phyloP scores from a whole-genome alignment of 2,113 vertebrate genomes.

The Melospiza melodia region DNA sequence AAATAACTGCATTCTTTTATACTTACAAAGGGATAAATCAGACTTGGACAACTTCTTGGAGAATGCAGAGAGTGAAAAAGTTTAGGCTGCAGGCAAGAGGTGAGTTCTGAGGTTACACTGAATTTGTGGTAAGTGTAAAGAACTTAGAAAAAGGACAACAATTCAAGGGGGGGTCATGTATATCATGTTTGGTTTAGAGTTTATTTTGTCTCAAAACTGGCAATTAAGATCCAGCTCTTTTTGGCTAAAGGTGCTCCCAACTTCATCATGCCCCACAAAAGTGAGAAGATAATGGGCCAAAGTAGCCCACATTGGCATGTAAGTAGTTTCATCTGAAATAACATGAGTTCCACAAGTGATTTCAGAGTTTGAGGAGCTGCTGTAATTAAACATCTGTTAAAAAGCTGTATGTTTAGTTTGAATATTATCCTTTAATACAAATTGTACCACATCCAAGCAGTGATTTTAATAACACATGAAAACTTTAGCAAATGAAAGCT shows the following conservation, averaged over 20 bases:
- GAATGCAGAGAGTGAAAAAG: neutral
- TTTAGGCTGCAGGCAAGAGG: neutral
- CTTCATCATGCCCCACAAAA: neutral
- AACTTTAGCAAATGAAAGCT: slow-evolving; percentile 52
- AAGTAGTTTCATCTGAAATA: slow-evolving; percentile 64
- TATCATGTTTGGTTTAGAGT: neutral
- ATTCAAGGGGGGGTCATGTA: rapidly evolving
- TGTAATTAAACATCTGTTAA: slow-evolving; percentile 75
- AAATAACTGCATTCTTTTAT: neutral
- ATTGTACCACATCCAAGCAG: slow-evolving; percentile 63
- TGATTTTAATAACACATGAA: slow-evolving; percentile 74
- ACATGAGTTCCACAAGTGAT: slow-evolving; percentile 55
- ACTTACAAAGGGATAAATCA: slow-evolving; percentile 14
- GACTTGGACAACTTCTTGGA: neutral
- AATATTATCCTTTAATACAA: slow-evolving; percentile 58
- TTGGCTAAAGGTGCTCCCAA: neutral
- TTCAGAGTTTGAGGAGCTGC: slow-evolving; percentile 35
- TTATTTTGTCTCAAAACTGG: neutral
- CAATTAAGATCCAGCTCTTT: neutral
- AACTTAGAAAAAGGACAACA: neutral
- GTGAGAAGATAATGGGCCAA: slow-evolving; percentile 1
- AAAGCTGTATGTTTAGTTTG: slow-evolving; percentile 70
- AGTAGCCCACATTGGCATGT: neutral
- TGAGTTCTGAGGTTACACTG: neutral
- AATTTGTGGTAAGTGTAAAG: neutral